These are phyloP conservation scores for Chrysogorgia sp. DNA, from an alignment of 92 coral and sea anemone species.

Conservation along the genomic window DNA sequence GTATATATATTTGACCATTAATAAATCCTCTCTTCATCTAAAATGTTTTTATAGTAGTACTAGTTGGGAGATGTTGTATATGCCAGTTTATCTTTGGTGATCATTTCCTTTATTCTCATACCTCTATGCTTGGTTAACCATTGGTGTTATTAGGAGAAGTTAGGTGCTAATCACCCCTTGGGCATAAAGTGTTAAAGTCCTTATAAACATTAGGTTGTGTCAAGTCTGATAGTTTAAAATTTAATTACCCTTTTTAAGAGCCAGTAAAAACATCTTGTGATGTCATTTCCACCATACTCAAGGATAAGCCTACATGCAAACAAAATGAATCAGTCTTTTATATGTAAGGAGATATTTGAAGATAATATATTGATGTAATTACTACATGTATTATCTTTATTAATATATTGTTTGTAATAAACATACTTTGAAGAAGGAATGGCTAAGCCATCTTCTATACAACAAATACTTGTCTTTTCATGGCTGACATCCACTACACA, in stretches of 20 bases:
- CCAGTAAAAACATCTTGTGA: conserved; percentile 91
- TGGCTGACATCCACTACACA: conserved; percentile 98
- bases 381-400: no score
- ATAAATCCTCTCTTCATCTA: no score
- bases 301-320: conserved; percentile 67
- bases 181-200: not conserved
- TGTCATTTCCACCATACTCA: conserved; percentile 95
- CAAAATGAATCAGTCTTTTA: no score
- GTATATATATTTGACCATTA: no score
- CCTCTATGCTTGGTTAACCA: no score
- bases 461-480: conserved; percentile 92
- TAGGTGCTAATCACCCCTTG: not conserved
- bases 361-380: no score
- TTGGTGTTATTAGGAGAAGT: not conserved
- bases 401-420: not conserved
- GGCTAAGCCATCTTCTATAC: conserved; percentile 94
- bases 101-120: no score
- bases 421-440: conserved; percentile 81
- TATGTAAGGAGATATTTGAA: no score
- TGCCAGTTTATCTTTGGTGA: no score
- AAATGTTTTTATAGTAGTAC: no score
- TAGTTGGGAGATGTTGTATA: no score
- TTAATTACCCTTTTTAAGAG: conserved; percentile 77
- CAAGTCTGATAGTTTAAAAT: not conserved
- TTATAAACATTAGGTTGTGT: not conserved